Evolutionary conservation across 2,797 vertebrate genomes (phyloP), one percentile per base, ranked within the genome.

Genomic region (Oreochromis mossambicus): DNA sequence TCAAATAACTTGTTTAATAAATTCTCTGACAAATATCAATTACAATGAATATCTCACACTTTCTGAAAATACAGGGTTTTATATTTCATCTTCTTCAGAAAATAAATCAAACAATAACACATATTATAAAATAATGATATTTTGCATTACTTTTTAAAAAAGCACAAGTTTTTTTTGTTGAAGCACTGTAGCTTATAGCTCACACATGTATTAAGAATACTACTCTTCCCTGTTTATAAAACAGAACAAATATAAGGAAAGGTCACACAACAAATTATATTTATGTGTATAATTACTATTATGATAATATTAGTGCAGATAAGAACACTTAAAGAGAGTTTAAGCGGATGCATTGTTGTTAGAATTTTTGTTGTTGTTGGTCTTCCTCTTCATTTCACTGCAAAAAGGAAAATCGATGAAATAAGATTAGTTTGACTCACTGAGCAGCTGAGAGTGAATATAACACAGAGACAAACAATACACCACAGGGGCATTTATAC

Each of bases 151-250:
- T 36, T 76, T 76, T 29, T 12, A 75, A 82, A 82, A 70, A 29
- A 14, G 8, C 21, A 63, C 32, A 1, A 2, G 10, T 26, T 36
- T 4, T 6, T 63, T 34, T 46, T 58, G 29, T 52, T n/a, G 14
- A 15, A 10, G 7, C 1, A 41, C 4, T 12, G 9, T 21, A 52
- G 4, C 19, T 32, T 36, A 56, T 2, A 87, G 29, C 15, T 70
- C 21, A 26, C 4, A 73, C 17, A 8, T 7, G 63, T 93, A 91
- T 87, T 84, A 78, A 73, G 6, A 89, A 92, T 92, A 91, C 84
- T 88, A 94, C 85, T 55, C 21, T n/a, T 89, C 19, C n/a, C 83
- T 93, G 92, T 95, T 94, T 87, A 92, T 89, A 88, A 94, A 95
- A 95, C 90, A 93, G 90, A 94, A 86, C 51, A 87, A 48, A 84